Conservation (phyloP, 2,797 vertebrate genomes). For the Vipera latastei region DNA sequence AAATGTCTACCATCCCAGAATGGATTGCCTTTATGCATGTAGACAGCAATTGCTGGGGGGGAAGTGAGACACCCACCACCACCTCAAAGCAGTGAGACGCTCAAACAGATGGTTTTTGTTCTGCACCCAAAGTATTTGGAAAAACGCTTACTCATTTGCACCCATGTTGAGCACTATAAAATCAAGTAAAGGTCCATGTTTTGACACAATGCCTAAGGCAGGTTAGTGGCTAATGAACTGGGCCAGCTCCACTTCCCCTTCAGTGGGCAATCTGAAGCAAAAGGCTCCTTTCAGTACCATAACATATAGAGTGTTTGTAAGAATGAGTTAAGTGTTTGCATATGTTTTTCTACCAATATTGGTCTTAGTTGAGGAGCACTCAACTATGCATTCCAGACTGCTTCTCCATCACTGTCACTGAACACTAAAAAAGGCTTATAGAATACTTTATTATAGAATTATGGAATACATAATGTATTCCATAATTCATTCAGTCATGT, state of each 20-base stretch:
- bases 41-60: neutral
- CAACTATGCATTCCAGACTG: neutral
- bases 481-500: too few relatives aligned
- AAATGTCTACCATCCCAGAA: neutral
- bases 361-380: neutral
- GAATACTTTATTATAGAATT: neutral
- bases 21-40: neutral
- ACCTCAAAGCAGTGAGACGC: neutral
- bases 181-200: neutral
- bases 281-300: too few relatives aligned
- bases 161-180: neutral
- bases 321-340: neutral
- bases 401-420: neutral
- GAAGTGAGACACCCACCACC: neutral
- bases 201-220: neutral
- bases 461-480: too few relatives aligned
- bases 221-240: neutral
- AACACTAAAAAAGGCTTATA: neutral
- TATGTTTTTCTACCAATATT: neutral
- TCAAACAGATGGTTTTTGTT: neutral
- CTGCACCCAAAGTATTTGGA: neutral
- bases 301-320: neutral
- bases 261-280: neutral
- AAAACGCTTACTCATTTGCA: neutral
- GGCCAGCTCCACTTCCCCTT: neutral